Evolutionary conservation across 2,797 vertebrate genomes (phyloP).

Genomic region (Poeciliopsis presidionis): DNA sequence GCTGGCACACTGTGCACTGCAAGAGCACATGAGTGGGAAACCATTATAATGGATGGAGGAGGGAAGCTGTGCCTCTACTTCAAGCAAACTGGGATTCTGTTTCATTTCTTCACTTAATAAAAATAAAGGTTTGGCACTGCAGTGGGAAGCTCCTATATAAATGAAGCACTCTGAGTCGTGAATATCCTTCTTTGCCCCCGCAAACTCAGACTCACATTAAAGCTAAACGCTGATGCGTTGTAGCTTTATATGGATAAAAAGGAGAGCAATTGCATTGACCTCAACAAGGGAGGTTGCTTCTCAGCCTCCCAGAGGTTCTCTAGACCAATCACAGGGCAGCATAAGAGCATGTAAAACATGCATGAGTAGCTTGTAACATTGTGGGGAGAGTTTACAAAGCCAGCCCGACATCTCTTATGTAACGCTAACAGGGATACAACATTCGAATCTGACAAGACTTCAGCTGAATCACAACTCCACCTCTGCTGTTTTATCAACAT

Average conservation of each 20-base stretch:
- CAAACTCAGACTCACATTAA: neutral
- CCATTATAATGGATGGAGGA: conserved; percentile 7
- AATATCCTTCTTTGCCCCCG: neutral
- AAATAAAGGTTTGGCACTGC: conserved; percentile 7
- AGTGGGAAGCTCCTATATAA: neutral
- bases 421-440: conserved; percentile 51
- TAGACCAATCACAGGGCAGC: conserved; percentile 41
- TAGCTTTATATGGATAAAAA: conserved; percentile 38
- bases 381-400: conserved; percentile 51
- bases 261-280: conserved; percentile 51
- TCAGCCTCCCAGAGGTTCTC: conserved; percentile 49
- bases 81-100: neutral
- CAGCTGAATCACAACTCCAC: conserved; percentile 12
- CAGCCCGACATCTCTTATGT: conserved; percentile 70
- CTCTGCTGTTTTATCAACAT: conserved; percentile 21
- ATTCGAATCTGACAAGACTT: conserved; percentile 16
- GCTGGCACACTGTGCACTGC: conserved; percentile 1
- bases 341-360: conserved; percentile 70
- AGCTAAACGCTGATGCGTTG: conserved; percentile 3
- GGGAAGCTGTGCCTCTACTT: neutral
- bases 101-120: conserved; percentile 1
- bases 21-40: neutral
- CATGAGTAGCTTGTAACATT: conserved; percentile 67
- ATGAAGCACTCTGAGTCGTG: neutral
- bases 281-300: conserved; percentile 35